Evolutionary conservation across 2,113 vertebrate genomes (phyloP).

Genomic region (Xyrauchen texanus): DNA sequence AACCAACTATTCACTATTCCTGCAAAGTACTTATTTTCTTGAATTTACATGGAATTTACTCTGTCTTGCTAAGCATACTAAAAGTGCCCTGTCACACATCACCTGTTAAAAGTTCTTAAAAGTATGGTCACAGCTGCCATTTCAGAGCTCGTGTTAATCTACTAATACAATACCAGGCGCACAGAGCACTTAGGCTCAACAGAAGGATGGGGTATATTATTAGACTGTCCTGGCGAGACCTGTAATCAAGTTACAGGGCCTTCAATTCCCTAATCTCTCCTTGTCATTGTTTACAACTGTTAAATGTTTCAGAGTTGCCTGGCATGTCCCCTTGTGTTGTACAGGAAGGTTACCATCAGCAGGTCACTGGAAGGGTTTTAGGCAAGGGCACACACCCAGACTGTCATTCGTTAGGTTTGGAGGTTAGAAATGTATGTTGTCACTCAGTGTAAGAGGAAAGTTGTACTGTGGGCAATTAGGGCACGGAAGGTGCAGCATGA

Average conservation of each 20-base stretch:
- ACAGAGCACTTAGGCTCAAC: constrained; percentile 63
- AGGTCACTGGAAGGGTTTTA: constrained; percentile 49
- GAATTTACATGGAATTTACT: background rate
- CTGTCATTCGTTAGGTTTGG: constrained; percentile 62
- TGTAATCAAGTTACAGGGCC: constrained; percentile 73
- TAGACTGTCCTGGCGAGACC: constrained; percentile 65
- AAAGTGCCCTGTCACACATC: background rate
- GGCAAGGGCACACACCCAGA: constrained; percentile 30
- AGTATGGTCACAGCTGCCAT: constrained; percentile 65
- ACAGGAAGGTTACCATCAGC: constrained; percentile 55
- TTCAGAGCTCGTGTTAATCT: constrained; percentile 64
- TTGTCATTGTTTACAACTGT: constrained; percentile 70
- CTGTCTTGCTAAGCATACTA: background rate
- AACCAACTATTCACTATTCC: no score
- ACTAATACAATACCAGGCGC: constrained; percentile 67
- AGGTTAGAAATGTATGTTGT: constrained; percentile 65
- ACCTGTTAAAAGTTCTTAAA: constrained; percentile 22
- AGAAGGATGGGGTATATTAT: constrained; percentile 62
- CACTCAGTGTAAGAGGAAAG: constrained; percentile 42
- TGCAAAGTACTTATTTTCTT: no score
- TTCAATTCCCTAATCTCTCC: constrained; percentile 71
- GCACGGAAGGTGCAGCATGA: constrained; percentile 9
- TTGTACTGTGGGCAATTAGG: constrained; percentile 41
- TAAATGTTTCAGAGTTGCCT: constrained; percentile 58
- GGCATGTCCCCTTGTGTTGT: constrained; percentile 66